Percentiles rank a stretch among this genome's conserved stretches.
These are phyloP conservation scores for Pemphigus obesinymphae DNA, from an alignment of 1,140 invertebrate genomes.

Conservation along the genomic window DNA sequence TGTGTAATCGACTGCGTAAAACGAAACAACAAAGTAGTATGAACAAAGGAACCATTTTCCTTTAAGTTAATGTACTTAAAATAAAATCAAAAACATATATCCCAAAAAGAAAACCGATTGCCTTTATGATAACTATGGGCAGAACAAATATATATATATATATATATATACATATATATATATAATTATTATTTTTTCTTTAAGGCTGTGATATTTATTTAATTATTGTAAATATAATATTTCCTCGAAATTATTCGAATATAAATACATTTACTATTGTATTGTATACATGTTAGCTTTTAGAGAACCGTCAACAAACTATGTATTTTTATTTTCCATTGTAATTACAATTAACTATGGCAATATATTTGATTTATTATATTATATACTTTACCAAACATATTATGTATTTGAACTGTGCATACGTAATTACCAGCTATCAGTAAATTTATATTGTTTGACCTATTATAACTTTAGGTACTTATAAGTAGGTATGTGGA, in stretches of 20 bases:
- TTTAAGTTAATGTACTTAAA: constrained; percentile 26
- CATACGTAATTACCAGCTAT: neutral
- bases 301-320: constrained; percentile 4
- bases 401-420: neutral
- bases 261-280: neutral
- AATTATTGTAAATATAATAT: constrained; percentile 21
- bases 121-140: neutral
- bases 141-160: neutral
- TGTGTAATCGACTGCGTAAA: neutral
- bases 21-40: neutral
- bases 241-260: neutral
- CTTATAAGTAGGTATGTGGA: neutral
- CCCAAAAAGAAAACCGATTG: neutral
- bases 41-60: neutral
- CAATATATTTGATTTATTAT: constrained; percentile 6
- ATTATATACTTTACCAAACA: constrained; percentile 15
- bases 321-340: neutral
- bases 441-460: neutral
- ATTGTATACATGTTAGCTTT: neutral
- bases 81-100: constrained; percentile 16
- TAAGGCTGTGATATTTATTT: constrained; percentile 40
- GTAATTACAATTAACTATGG: neutral
- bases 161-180: neutral
- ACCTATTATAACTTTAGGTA: neutral
- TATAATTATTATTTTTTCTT: neutral